A percentile compares a stretch with the other conserved stretches of the same genome.
These are phyloP conservation scores for Peromyscus polionotus DNA, from an alignment of 2,113 vertebrate species.

Conservation along the genomic window DNA sequence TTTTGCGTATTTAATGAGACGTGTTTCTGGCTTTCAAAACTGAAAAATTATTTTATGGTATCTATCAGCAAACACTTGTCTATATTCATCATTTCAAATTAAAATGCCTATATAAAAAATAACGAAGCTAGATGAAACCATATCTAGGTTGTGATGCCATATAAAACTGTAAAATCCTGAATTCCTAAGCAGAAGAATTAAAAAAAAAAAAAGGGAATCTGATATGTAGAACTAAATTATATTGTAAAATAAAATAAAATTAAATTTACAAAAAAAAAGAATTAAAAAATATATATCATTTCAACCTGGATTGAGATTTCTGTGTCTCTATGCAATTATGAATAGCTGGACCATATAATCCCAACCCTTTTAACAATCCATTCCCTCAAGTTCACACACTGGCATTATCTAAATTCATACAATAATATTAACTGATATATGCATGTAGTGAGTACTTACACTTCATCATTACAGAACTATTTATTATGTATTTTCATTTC, in stretches of 20 bases:
- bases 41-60: neutral
- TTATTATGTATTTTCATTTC: conserved; percentile 31
- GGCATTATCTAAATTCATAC: neutral
- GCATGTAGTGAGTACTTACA: neutral
- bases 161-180: conserved; percentile 6
- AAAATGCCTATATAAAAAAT: neutral
- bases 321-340: neutral
- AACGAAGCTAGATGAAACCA: neutral
- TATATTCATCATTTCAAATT: conserved; percentile 1
- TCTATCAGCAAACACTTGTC: neutral
- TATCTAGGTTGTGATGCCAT: neutral
- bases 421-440: neutral
- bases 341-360: neutral
- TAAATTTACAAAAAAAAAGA: neutral
- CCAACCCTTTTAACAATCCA: neutral
- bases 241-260: no score
- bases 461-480: conserved; percentile 20
- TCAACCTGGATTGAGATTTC: neutral
- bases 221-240: no score
- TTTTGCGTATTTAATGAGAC: conserved; percentile 37
- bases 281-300: neutral
- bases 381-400: conserved; percentile 42
- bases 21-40: conserved; percentile 27
- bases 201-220: no score
- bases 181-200: conserved; percentile 13